These are phyloP conservation scores for Micrasema longulum DNA, from an alignment of 1,140 invertebrate species.

Conservation along the genomic window DNA sequence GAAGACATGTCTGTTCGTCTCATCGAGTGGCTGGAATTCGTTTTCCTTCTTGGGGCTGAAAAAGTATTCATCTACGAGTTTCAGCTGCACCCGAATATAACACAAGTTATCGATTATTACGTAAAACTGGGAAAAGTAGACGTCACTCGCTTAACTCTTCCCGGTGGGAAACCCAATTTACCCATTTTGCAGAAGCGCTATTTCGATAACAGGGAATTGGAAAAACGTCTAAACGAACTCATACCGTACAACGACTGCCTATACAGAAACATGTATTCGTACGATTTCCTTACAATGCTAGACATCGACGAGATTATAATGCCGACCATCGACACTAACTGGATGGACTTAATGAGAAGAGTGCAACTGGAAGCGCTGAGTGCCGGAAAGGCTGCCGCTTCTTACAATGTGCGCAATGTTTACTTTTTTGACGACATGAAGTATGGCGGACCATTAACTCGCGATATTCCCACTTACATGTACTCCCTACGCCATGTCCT, in stretches of 20 bases:
- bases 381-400: slow-evolving; percentile 75
- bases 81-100: slow-evolving; percentile 90
- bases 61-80: slow-evolving; percentile 94
- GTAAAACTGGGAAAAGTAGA: slow-evolving; percentile 79
- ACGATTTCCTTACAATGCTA: slow-evolving; percentile 89
- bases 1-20: slow-evolving; percentile 89
- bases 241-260: slow-evolving; percentile 97
- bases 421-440: slow-evolving; percentile 93
- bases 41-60: slow-evolving; percentile 89
- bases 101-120: slow-evolving; percentile 88
- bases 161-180: slow-evolving; percentile 91
- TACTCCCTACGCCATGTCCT: slow-evolving; percentile 67
- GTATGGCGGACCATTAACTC: slow-evolving; percentile 83
- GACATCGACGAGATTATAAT: slow-evolving; percentile 96
- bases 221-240: slow-evolving; percentile 93
- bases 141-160: slow-evolving; percentile 88
- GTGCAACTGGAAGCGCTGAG: slow-evolving; percentile 79
- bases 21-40: slow-evolving; percentile 93
- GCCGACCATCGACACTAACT: slow-evolving; percentile 83
- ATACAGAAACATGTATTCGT: slow-evolving; percentile 91
- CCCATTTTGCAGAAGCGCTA: slow-evolving; percentile 89
- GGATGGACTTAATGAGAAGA: slow-evolving; percentile 83
- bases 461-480: slow-evolving; percentile 69
- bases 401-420: slow-evolving; percentile 92
- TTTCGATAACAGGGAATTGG: slow-evolving; percentile 86